Evolutionary conservation across 92 coral and sea anemone genomes (phyloP), one percentile per base, ranked within the genome.

Genomic region (Epizoanthus fatuus): DNA sequence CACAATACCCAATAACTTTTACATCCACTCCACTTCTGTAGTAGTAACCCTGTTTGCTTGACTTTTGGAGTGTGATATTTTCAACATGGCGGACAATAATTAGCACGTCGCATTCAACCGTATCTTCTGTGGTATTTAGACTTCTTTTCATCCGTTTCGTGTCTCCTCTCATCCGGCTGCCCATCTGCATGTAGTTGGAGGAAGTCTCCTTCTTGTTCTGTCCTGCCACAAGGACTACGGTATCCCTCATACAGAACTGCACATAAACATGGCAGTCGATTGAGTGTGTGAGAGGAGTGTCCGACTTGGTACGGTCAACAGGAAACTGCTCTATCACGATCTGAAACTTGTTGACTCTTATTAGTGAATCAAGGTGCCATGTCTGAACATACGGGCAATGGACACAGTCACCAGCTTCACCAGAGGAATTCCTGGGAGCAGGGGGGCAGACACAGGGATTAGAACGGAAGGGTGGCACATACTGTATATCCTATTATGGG

Each of bases 251-350:
- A n/a, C 92, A 69, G 37, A 91, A 90, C 60, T 90, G 95, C 3
- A 92, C 29, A 49, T 89, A 92, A 54, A 77, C 58, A 5, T 90
- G 86, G 29, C 84, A 77, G 67, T 51, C 67, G 58, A 40, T n/a
- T 35, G 80, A 56, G 53, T 81, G 82, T 19, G 25, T 83, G 13
- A 62, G 3, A 1, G 53, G 20, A 58, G 54, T 68, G 49, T 68
- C 85, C 2, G 66, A 84, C 12, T 64, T 15, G 4, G 47, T 64
- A 59, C 51, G 35, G 65, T 66, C 75, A 20, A 58, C 16, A 56
- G 86, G 84, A 85, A 95, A 85, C 38, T 49, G 75, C 75, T 92
- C 98, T 71, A 87, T 64, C 13, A 92, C 91, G 8, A 90, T 91
- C 20, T 83, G 81, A 75, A 93, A 95, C 77, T 62, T 74, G 64